Evolutionary conservation across 2,888 invertebrate genomes (phyloP).

Genomic region (Caenorhabditis doughertyi): DNA sequence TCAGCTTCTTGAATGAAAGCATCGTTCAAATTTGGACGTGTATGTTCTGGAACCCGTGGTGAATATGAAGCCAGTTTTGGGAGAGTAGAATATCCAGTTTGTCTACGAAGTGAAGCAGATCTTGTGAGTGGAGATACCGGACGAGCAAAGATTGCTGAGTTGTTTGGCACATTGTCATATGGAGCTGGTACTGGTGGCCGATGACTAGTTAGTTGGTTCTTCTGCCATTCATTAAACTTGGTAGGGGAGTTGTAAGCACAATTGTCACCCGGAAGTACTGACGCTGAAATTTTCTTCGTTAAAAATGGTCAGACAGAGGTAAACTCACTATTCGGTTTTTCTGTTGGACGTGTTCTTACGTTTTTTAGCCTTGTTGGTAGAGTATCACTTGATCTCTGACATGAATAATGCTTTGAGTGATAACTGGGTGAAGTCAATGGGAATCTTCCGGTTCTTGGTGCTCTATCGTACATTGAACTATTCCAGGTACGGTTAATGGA

Average conservation of each 20-base stretch:
- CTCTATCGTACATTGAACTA: constrained; percentile 63
- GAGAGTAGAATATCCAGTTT: constrained; percentile 50
- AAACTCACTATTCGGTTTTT: constrained; percentile 52
- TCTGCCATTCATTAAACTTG: constrained; percentile 57
- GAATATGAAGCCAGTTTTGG: constrained; percentile 33
- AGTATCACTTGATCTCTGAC: constrained; percentile 66
- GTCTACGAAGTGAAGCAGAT: constrained; percentile 38
- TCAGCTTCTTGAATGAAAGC: constrained; percentile 37
- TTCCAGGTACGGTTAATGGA: constrained; percentile 69
- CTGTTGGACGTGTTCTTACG: constrained; percentile 51
- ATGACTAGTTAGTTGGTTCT: constrained; percentile 21
- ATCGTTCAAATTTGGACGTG: constrained; percentile 32
- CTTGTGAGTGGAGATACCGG: constrained; percentile 30
- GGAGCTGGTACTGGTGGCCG: constrained; percentile 42
- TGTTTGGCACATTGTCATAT: constrained; percentile 70
- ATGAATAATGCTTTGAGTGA: constrained; percentile 64
- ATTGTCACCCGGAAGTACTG: constrained; percentile 60
- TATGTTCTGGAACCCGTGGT: constrained; percentile 28
- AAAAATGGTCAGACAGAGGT: not conserved
- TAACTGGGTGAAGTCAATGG: constrained; percentile 75
- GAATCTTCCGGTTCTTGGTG: constrained; percentile 65
- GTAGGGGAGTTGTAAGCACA: constrained; percentile 51
- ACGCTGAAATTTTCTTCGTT: constrained; percentile 37
- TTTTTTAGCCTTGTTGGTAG: constrained; percentile 61
- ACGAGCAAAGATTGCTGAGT: constrained; percentile 31